Evolutionary conservation across 2,113 vertebrate genomes (phyloP).

Genomic region (Eulacestoma nigropectus): DNA sequence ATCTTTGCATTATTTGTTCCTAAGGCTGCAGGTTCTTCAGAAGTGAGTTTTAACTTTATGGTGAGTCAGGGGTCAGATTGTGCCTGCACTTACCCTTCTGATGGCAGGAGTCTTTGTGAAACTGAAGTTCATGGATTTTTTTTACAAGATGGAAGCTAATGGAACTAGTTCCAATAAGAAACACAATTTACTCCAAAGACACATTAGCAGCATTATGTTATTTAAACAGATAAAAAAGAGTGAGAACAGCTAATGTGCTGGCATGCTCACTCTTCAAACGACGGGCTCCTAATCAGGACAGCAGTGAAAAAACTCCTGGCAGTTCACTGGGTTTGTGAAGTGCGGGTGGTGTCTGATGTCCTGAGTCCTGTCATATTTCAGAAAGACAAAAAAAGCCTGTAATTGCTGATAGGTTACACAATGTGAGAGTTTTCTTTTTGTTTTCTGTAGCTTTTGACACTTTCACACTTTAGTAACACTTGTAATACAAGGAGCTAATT

Average conservation of each 20-base stretch:
- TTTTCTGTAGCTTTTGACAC: not conserved
- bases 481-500: not conserved
- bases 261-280: not conserved
- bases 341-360: not conserved
- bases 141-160: not conserved
- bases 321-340: not conserved
- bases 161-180: not conserved
- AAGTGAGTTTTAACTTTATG: not conserved
- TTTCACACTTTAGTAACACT: not conserved
- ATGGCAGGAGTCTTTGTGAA: not conserved
- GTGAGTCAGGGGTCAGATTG: not conserved
- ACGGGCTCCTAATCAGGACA: not conserved
- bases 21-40: not conserved
- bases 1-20: not conserved
- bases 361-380: not conserved
- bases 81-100: not conserved
- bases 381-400: not conserved
- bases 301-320: not conserved
- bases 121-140: not conserved
- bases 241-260: not conserved
- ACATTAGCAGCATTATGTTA: not conserved
- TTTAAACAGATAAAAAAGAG: slow-evolving; percentile 1
- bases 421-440: not conserved
- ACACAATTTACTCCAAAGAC: not conserved
- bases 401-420: not conserved